Conservation (phyloP, 2,113 vertebrate genomes). For the Centropristis striata region DNA sequence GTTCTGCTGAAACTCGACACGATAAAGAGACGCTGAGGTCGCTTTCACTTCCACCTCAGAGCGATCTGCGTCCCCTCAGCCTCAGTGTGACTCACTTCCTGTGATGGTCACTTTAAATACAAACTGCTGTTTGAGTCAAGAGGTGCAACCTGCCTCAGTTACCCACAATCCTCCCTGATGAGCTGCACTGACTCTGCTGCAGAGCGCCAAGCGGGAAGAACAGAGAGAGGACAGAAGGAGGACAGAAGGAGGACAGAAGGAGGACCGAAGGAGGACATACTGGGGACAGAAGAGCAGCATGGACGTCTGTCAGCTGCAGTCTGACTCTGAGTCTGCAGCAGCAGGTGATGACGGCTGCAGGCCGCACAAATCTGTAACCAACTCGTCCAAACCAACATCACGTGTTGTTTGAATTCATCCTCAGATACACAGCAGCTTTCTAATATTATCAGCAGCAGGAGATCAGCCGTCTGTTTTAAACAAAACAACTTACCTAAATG, state of each 20-base stretch:
- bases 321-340: too few species aligned
- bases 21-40: constrained; percentile 21
- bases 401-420: too few species aligned
- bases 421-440: too few species aligned
- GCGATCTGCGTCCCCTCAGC: constrained; percentile 1
- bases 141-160: constrained; percentile 30
- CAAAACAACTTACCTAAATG: too few species aligned
- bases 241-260: constrained; percentile 12
- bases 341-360: too few species aligned
- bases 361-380: too few species aligned
- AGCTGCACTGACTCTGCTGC: constrained; percentile 10
- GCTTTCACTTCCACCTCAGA: constrained; percentile 73
- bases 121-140: not conserved
- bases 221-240: not conserved
- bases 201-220: constrained; percentile 6
- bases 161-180: constrained; percentile 9
- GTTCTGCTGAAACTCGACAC: constrained; percentile 38
- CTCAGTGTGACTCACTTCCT: constrained; percentile 53
- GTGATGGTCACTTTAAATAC: constrained; percentile 2
- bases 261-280: too few species aligned
- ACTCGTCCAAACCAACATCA: too few species aligned
- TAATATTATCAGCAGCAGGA: too few species aligned
- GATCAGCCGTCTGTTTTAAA: too few species aligned
- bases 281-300: too few species aligned
- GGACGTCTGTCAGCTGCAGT: too few species aligned